Evolutionary conservation across 2,113 vertebrate species (phyloP).

Genomic region (Scytalopus superciliaris): DNA sequence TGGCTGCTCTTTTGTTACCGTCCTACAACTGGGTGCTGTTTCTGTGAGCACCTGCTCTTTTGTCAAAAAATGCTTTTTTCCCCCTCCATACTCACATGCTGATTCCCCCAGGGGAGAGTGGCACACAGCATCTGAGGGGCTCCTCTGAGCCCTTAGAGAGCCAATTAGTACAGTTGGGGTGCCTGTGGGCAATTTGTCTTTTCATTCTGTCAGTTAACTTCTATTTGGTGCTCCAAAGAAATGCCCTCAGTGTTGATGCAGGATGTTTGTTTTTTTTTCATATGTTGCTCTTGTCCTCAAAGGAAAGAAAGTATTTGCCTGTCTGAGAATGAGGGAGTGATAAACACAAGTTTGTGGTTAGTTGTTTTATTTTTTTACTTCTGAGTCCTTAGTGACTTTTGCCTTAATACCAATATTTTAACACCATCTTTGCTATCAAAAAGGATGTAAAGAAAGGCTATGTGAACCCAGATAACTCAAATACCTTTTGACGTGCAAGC

Average conservation of each 20-base stretch:
- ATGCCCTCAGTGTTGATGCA: neutral
- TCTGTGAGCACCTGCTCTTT: slow-evolving; percentile 19
- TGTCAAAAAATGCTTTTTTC: neutral
- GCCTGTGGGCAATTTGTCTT: neutral
- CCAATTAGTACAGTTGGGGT: neutral
- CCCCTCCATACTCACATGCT: rapidly evolving
- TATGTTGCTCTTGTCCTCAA: neutral
- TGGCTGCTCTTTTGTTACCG: slow-evolving; percentile 7
- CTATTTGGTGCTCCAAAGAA: neutral
- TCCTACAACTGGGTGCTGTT: neutral
- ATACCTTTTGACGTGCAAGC: neutral
- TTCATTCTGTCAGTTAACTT: neutral
- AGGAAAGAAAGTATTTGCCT: neutral
- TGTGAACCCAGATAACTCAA: neutral
- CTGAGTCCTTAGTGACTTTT: neutral
- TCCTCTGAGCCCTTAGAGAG: neutral
- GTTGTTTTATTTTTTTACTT: neutral
- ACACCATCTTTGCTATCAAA: neutral
- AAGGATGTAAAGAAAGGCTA: neutral
- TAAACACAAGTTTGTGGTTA: neutral
- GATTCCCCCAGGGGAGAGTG: neutral
- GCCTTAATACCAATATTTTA: neutral
- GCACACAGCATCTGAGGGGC: neutral
- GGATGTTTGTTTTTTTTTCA: neutral
- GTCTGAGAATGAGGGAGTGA: neutral